Evolutionary conservation across 1,140 invertebrate genomes (phyloP), one percentile per base, ranked within the genome.

Genomic region (Delia radicum): DNA sequence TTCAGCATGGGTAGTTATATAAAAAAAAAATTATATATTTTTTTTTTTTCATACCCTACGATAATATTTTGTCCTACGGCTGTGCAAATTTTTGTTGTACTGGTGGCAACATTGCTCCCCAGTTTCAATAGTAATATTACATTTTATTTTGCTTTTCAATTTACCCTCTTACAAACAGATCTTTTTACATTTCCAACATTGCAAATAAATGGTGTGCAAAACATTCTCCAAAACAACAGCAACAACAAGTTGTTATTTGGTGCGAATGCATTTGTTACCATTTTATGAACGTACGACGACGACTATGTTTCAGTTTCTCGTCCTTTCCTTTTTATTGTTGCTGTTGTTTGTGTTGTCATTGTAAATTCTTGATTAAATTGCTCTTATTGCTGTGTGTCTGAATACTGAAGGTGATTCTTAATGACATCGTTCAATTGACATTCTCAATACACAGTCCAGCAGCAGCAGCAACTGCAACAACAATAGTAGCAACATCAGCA

Each of bases 251-350:
- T 81, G 79, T 81, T 76, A 79, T 78, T 79, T 81, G 80, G 79
- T 81, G 81, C 79, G 78, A 82, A 81, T 82, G 79, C 76, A 79
- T 81, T 82, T 81, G 80, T 81, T 79, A 79, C 76, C 76, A 81
- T 79, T 81, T 79, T 76, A 73, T 76, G 74, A 69, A 65, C 28
- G 72, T 74, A 65, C 28, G 72, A 67, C 37, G 24, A 73, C 71
- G 48, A 37, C 65, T 75, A 62, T 67, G 29, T 55, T 63, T 69
- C 65, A 21, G 73, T 31, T 31, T 31, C 72, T 27, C 37, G 26
- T 27, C 18, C 48, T 55, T 74, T 55, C 37, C 6, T 13, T 74
- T 62, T 77, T 77, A 15, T 73, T 46, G 63, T 8, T 21, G 28
- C 12, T 31, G n/a, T 6, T 3, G 63, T 31, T 29, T 69, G n/a